Evolutionary conservation across 1,140 invertebrate genomes (phyloP).

Genomic region (Goniozus legneri): DNA sequence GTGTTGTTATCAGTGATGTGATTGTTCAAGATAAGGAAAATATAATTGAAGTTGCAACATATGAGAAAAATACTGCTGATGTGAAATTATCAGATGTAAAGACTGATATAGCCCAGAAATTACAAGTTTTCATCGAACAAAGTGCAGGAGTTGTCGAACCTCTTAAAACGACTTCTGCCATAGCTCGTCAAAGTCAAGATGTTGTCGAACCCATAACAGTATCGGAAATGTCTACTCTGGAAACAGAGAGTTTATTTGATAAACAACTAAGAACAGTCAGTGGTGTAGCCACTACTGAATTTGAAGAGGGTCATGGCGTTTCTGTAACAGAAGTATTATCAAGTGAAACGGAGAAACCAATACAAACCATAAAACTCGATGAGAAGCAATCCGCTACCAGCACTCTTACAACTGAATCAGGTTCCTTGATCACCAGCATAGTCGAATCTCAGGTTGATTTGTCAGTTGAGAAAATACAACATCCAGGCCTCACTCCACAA

Average conservation of each 20-base stretch:
- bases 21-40: slow-evolving; percentile 50
- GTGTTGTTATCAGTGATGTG: slow-evolving; percentile 52
- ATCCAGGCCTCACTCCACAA: slow-evolving; percentile 24
- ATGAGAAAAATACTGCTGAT: slow-evolving; percentile 21
- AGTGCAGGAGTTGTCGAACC: slow-evolving; percentile 21
- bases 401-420: slow-evolving; percentile 36
- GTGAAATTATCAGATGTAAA: slow-evolving; percentile 24
- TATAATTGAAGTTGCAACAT: slow-evolving; percentile 16
- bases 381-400: slow-evolving; percentile 32
- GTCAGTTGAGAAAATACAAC: slow-evolving; percentile 27
- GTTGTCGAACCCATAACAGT: slow-evolving; percentile 35
- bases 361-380: slow-evolving; percentile 26
- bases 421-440: slow-evolving; percentile 35
- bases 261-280: slow-evolving; percentile 22
- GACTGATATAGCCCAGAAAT: slow-evolving; percentile 28
- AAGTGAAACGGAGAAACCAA: slow-evolving; percentile 22
- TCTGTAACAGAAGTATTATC: slow-evolving; percentile 42
- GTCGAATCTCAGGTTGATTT: slow-evolving; percentile 43
- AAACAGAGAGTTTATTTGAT: slow-evolving; percentile 26
- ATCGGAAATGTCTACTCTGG: slow-evolving; percentile 30
- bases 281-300: slow-evolving; percentile 14
- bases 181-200: slow-evolving; percentile 41
- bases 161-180: slow-evolving; percentile 24
- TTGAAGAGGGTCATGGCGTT: slow-evolving; percentile 37
- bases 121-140: slow-evolving; percentile 30